Evolutionary conservation across 2,113 vertebrate genomes (phyloP), one percentile per base, ranked within the genome.

Genomic region (Lophura nycthemera): DNA sequence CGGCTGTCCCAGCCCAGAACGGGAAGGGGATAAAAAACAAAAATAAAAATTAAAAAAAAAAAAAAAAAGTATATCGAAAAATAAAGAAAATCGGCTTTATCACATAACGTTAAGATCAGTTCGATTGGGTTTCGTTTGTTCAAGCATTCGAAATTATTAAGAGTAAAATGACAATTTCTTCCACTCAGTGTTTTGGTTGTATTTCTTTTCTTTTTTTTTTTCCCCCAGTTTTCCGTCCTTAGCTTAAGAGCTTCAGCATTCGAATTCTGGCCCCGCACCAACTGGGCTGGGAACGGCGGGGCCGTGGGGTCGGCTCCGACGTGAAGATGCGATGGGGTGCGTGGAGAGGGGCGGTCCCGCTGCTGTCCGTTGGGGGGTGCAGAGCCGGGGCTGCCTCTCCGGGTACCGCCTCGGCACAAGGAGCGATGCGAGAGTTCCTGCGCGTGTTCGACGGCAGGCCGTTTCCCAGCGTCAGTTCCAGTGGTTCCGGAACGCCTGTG

Each of bases 131-230:
- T 19, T 27, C 17, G 32, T 71, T 71, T 30, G 34, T 38, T 52
- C 16, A 83, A 69, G 4, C 54, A 34, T 25, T 64, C 65, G 34
- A 59, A 59, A n/a, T 11, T 32, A 59, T 8, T 20, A 32, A 20
- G n/a, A n/a, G 20, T 8, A 10, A 34, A 27, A 64, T 29, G 18
- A 43, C 8, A 48, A 54, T 63, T 78, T 66, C 63, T 71, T 60
- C 42, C 0, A 0, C 24, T 8, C 4, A 30, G 14, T 54, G 14
- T 54, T 54, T 75, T 25, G 4, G 14, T n/a, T 30, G 61, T 34
- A 4, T 6, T 59, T 42, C 36, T 10, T 2, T 16, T 36, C 32
- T 61, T 25, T 12, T 90, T 24, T 1, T 45, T 30, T 48, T 65
- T 27, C 24, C 86, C n/a, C 8, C 65, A 34, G 25, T 1, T 13